These are phyloP conservation scores for Cosmia pyralina DNA, from an alignment of 2,888 invertebrate genomes.

Conservation along the genomic window DNA sequence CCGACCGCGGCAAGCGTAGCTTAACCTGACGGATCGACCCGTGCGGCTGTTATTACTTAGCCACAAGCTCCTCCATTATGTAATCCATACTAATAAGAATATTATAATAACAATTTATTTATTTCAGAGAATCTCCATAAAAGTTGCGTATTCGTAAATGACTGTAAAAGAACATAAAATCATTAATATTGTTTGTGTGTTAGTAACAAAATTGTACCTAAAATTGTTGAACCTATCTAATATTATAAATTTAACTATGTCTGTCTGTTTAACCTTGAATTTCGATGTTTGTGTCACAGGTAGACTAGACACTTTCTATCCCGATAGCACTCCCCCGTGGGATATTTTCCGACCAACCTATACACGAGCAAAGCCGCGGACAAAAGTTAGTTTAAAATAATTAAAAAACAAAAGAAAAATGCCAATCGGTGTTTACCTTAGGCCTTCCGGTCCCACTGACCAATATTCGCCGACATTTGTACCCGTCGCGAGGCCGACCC, in stretches of 20 bases:
- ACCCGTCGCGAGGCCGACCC: constrained; percentile 69
- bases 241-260: background rate
- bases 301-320: background rate
- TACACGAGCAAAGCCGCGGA: background rate
- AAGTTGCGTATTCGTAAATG: too few species aligned
- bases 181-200: too few species aligned
- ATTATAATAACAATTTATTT: too few species aligned
- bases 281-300: background rate
- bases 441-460: constrained; percentile 65
- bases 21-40: too few species aligned
- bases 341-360: background rate
- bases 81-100: background rate
- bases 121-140: too few species aligned
- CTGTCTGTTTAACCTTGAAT: background rate
- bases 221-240: too few species aligned
- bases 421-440: constrained; percentile 52
- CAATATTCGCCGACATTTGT: constrained; percentile 76
- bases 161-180: too few species aligned
- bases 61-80: too few species aligned
- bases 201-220: too few species aligned
- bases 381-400: background rate
- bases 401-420: constrained; percentile 16
- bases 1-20: too few species aligned
- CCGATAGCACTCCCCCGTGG: background rate
- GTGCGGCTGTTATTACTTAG: too few species aligned